Percentiles rank a stretch among this genome's conserved stretches.
Conservation (phyloP, 1,140 invertebrate species). For the Megathymus violae region DNA sequence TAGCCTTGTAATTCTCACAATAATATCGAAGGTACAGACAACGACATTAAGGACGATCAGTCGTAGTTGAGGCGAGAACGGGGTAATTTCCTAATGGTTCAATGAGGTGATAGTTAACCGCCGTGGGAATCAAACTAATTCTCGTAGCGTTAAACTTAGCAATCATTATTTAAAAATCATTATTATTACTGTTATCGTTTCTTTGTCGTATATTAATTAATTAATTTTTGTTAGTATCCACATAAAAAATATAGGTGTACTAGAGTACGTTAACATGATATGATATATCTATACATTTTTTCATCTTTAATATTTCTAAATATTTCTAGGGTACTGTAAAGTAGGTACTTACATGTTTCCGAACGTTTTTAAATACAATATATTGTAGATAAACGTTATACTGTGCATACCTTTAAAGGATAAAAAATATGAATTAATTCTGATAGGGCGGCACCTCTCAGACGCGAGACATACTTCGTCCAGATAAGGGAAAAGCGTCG, state of each 20-base stretch:
- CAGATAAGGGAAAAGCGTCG: conserved; percentile 81
- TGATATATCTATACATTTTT: no score
- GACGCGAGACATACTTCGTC: conserved; percentile 78
- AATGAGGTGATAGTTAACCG: conserved; percentile 64
- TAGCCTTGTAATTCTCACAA: conserved; percentile 25
- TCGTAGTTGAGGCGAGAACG: conserved; percentile 54
- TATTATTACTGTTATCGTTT: not conserved
- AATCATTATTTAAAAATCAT: conserved; percentile 18
- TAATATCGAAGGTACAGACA: conserved; percentile 48
- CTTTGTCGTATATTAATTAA: no score
- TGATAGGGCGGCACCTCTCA: conserved; percentile 81
- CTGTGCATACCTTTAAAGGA: conserved; percentile 49
- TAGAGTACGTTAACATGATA: no score
- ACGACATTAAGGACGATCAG: conserved; percentile 55
- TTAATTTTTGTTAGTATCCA: no score
- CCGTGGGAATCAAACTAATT: conserved; percentile 62
- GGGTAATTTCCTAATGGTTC: conserved; percentile 68
- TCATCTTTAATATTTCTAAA: no score
- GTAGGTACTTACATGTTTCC: no score
- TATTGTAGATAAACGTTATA: conserved; percentile 29
- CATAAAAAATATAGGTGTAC: no score
- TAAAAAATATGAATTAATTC: conserved; percentile 82
- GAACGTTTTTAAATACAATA: not conserved
- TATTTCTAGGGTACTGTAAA: no score
- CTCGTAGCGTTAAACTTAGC: conserved; percentile 39